Conservation (phyloP, 2,113 vertebrate genomes). For the Vidua chalybeata region DNA sequence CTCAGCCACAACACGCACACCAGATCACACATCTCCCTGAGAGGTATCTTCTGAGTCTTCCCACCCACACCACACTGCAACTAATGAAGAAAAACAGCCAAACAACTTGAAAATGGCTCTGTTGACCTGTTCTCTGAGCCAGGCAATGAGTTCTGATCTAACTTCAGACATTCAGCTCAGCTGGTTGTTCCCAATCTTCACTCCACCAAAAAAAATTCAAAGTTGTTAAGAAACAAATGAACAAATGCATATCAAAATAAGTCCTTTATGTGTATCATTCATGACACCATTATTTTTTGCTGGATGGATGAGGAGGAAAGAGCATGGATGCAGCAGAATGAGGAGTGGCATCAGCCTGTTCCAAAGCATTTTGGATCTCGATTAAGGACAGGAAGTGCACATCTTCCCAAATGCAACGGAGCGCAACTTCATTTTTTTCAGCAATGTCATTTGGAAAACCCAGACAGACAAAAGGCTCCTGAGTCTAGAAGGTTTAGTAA, state of each 20-base stretch:
- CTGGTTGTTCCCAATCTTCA: not conserved
- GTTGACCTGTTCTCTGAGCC: not conserved
- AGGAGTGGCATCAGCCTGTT: not conserved
- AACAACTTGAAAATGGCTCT: not conserved
- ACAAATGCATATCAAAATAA: accelerated
- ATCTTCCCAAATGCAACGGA: not conserved
- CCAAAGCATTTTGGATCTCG: not conserved
- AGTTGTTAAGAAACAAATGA: not conserved
- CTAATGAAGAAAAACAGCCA: not conserved
- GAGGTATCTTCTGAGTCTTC: not conserved
- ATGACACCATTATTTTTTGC: accelerated
- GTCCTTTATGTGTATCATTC: not conserved
- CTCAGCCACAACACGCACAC: not conserved
- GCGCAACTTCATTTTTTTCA: not conserved
- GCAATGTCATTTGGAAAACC: not conserved
- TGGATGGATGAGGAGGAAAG: not conserved
- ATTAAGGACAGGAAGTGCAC: not conserved
- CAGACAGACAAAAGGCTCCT: not conserved
- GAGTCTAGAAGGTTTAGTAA: not conserved
- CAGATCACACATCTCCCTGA: accelerated
- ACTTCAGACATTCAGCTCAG: not conserved
- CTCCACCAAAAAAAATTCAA: not conserved
- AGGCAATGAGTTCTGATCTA: not conserved
- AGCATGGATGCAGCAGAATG: not conserved
- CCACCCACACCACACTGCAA: not conserved